A percentile compares a stretch with the other conserved stretches of the same genome.
These are phyloP conservation scores for Drosophila emarginata DNA, from an alignment of 2,888 invertebrate species.

Conservation along the genomic window DNA sequence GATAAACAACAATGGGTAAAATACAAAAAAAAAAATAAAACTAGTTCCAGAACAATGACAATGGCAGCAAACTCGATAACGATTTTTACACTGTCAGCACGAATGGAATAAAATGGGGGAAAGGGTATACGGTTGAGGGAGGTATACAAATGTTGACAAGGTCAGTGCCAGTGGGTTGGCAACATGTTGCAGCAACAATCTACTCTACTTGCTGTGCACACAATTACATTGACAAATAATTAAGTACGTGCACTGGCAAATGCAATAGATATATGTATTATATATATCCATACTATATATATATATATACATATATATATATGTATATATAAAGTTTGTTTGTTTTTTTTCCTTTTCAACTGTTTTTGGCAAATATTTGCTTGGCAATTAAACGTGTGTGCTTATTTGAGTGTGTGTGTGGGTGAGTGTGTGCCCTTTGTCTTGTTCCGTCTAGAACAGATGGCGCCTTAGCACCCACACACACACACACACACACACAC, in stretches of 20 bases:
- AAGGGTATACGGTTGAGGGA: background rate
- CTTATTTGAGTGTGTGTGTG: conserved; percentile 12
- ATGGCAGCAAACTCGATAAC: background rate
- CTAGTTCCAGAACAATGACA: background rate
- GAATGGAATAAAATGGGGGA: background rate
- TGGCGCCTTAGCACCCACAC: conserved; percentile 32
- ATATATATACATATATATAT: background rate
- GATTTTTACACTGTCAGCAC: background rate
- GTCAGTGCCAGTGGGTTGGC: conserved; percentile 2
- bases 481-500: conserved; percentile 38
- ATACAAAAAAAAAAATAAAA: background rate
- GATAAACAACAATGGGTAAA: conserved; percentile 18
- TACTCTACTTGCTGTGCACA: conserved; percentile 28
- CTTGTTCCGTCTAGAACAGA: conserved; percentile 33
- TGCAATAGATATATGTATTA: conserved; percentile 4
- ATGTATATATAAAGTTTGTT: background rate
- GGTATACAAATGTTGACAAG: background rate
- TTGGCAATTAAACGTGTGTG: conserved; percentile 49
- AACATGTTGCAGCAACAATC: conserved; percentile 31
- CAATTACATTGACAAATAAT: conserved; percentile 43
- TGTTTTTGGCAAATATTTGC: conserved; percentile 47
- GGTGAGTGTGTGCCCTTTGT: conserved; percentile 27
- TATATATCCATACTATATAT: background rate
- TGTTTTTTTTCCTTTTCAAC: conserved; percentile 15
- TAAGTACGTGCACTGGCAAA: conserved; percentile 49